Evolutionary conservation across 2,113 vertebrate species (phyloP), one percentile per base, ranked within the genome.

Genomic region (Prunella fulvescens): DNA sequence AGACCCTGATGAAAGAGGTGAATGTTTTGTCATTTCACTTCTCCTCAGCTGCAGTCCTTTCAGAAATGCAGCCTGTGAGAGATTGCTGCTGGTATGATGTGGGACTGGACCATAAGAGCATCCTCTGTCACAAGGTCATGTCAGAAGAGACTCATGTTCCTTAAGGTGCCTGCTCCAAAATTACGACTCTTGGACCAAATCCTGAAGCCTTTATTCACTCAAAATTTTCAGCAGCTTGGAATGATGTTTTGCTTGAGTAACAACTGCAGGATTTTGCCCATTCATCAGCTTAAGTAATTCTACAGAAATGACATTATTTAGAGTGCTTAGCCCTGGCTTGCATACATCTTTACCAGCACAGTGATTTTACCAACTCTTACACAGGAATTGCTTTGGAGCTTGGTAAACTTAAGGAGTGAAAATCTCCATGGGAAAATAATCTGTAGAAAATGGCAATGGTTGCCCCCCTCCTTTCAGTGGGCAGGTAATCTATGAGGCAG

Each of bases 401-500:
- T 84, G 29, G 35, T 50, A 54, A 92, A 82, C 64, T 42, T 71
- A 40, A 39, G 33, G 19, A 78, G 19, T 20, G 20, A 39, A 92
- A 48, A 14, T 65, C 64, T 93, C 54, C 28, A 12, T 33, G 50
- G 47, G 45, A 60, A 91, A 90, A 82, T 48, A 71, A 82, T 35
- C 62, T 85, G 70, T 50, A 81, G 84, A 76, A 48, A 90, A 69
- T 10, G 14, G 19, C 61, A 64, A 35, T 42, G 8, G 3, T 12
- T 50, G 20, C 35, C 29, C 29, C 28, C 11, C 29, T 39, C 4
- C 53, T 83, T 92, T n/a, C 44, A 65, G 44, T 58, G 56, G 56
- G 31, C 58, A 86, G 56, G 37, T 91, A 95, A 91, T 92, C 77
- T 71, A 87, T 54, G 86, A 95, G 72, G 79, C 69, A 94, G 76